Percentiles rank a stretch among this genome's conserved stretches.
phyloP scores from a whole-genome alignment of 2,113 vertebrate species.

The Gnathonemus echidnorhynchus region DNA sequence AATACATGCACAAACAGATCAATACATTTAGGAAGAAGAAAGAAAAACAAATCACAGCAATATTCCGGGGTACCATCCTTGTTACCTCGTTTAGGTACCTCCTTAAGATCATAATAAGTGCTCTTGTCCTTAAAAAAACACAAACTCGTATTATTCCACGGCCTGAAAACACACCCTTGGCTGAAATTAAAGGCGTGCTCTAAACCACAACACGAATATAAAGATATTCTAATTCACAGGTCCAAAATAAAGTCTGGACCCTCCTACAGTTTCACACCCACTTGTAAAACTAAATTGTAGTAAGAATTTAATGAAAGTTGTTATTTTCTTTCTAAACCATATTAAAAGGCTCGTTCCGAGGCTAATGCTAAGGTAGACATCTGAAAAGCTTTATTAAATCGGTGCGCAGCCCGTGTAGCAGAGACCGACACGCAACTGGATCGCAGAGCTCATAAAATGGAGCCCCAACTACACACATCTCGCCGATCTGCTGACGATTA shows the following conservation, averaged over 20 bases:
- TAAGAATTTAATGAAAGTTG: constrained; percentile 3
- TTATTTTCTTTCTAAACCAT: neutral
- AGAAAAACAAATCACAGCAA: neutral
- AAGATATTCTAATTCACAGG: constrained; percentile 20
- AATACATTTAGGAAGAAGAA: neutral
- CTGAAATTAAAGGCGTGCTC: constrained; percentile 14
- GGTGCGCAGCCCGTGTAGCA: neutral
- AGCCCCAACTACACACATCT: neutral
- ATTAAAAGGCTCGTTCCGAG: neutral
- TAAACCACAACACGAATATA: constrained; percentile 25
- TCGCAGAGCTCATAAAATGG: constrained; percentile 1
- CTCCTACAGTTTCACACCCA: constrained; percentile 27
- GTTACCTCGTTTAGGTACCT: neutral
- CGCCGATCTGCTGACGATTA: neutral
- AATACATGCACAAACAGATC: neutral
- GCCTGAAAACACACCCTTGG: neutral
- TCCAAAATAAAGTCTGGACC: constrained; percentile 27
- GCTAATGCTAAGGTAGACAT: neutral
- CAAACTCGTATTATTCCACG: neutral
- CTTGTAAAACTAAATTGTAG: constrained; percentile 22
- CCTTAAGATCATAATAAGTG: neutral
- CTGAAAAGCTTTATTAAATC: constrained; percentile 5
- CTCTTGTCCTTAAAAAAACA: neutral
- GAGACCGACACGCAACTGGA: neutral
- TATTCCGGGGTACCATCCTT: neutral